These are phyloP conservation scores for Cataglyphis livida DNA, from an alignment of 2,888 invertebrate genomes.

Conservation along the genomic window DNA sequence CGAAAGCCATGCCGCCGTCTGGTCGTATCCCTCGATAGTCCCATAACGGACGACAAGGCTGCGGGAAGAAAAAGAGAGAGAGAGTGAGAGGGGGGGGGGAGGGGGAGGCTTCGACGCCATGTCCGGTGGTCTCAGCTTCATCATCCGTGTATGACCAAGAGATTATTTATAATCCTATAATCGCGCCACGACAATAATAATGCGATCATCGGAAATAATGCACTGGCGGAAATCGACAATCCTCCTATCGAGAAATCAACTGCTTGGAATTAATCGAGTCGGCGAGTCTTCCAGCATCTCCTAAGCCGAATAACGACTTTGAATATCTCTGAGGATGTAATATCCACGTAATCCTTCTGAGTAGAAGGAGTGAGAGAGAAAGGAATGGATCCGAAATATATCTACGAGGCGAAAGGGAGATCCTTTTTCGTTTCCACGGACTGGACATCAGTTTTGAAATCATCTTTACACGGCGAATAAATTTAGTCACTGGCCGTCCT, in stretches of 20 bases:
- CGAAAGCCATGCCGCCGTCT: conserved; percentile 62
- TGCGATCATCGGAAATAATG: not conserved
- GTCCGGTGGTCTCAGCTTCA: not conserved
- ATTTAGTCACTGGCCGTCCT: not conserved
- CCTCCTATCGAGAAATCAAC: not conserved
- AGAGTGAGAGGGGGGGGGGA: too few species aligned
- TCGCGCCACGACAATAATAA: not conserved
- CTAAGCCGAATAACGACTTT: not conserved
- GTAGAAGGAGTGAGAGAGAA: not conserved
- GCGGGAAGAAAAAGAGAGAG: not conserved
- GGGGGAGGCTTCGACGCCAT: not conserved
- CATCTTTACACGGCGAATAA: not conserved
- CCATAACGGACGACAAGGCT: not conserved
- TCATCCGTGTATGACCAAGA: not conserved
- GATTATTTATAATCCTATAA: not conserved
- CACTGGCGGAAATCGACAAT: not conserved
- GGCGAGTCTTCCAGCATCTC: not conserved
- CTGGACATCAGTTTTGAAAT: not conserved
- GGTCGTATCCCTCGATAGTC: conserved; percentile 70
- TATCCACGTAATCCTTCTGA: not conserved
- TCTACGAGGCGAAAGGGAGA: not conserved
- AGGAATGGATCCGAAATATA: not conserved
- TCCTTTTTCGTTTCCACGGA: not conserved
- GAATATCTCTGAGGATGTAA: not conserved
- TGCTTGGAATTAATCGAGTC: not conserved